phyloP scores from a whole-genome alignment of 2,113 vertebrate genomes.

The Aleadryas rufinucha region DNA sequence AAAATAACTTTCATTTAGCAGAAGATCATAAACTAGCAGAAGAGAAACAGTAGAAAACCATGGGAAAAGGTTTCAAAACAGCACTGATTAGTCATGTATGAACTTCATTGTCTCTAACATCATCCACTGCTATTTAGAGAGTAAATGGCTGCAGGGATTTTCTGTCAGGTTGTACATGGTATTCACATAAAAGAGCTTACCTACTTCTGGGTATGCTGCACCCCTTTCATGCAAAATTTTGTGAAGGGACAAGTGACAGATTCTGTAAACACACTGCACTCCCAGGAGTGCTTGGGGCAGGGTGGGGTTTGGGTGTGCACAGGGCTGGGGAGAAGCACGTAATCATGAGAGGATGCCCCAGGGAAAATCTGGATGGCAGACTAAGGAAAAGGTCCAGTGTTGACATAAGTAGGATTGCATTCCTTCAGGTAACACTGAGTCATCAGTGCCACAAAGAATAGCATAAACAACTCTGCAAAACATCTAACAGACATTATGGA shows the following conservation, averaged over 20 bases:
- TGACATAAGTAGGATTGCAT: background rate
- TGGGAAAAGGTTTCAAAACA: background rate
- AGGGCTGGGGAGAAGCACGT: accelerated
- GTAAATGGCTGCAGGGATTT: background rate
- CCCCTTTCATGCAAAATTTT: background rate
- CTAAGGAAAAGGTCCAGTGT: background rate
- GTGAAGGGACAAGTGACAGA: background rate
- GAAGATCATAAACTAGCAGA: background rate
- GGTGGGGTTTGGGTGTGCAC: background rate
- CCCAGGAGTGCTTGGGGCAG: background rate
- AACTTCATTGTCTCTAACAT: background rate
- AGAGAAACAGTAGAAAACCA: background rate
- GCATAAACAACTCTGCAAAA: background rate
- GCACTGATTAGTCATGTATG: background rate
- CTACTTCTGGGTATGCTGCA: background rate
- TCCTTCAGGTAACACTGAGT: background rate
- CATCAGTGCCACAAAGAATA: background rate
- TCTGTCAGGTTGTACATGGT: background rate
- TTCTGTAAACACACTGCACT: background rate
- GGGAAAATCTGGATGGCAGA: background rate
- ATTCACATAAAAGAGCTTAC: background rate
- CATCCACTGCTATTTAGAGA: background rate
- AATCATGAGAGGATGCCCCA: background rate
- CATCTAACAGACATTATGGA: background rate
- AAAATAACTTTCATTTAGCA: background rate